These are phyloP conservation scores for Cylloceria caligata DNA, from an alignment of 2,888 invertebrate species.

Conservation along the genomic window DNA sequence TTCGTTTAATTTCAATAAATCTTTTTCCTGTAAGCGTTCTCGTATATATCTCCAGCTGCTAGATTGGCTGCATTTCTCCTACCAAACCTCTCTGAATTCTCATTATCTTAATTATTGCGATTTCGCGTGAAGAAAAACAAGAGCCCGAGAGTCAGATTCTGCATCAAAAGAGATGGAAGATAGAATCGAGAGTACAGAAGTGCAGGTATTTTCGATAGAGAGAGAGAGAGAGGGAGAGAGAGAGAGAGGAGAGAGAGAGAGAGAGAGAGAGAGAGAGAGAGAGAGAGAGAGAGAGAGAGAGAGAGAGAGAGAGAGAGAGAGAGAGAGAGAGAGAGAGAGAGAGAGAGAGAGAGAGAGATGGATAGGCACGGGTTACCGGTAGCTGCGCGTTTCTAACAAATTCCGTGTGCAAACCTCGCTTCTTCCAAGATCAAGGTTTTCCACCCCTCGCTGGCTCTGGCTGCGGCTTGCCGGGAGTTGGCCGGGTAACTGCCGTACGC, in stretches of 20 bases:
- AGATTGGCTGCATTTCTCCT: neutral
- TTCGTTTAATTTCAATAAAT: no score
- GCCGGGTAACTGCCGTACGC: constrained; percentile 59
- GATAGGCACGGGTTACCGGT: neutral
- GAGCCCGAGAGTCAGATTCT: no score
- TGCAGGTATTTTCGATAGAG: neutral
- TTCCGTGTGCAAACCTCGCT: constrained; percentile 67
- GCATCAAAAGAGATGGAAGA: no score
- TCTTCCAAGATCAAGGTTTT: constrained; percentile 83
- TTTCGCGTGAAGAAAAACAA: neutral
- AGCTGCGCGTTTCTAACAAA: constrained; percentile 28
- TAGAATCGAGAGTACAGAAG: neutral
- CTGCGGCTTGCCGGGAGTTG: constrained; percentile 55
- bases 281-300: constrained; percentile 1
- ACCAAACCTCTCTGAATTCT: neutral
- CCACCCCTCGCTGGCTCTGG: constrained; percentile 64
- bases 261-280: neutral
- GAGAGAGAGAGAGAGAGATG: neutral
- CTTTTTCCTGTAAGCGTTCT: no score
- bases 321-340: neutral
- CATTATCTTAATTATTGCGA: neutral
- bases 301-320: neutral
- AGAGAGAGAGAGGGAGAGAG: neutral
- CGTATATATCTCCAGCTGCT: neutral
- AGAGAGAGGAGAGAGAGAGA: neutral